A percentile compares a stretch with the other conserved stretches of the same genome.
phyloP scores from a whole-genome alignment of 2,888 invertebrate species.

The Hartigia nigra region DNA sequence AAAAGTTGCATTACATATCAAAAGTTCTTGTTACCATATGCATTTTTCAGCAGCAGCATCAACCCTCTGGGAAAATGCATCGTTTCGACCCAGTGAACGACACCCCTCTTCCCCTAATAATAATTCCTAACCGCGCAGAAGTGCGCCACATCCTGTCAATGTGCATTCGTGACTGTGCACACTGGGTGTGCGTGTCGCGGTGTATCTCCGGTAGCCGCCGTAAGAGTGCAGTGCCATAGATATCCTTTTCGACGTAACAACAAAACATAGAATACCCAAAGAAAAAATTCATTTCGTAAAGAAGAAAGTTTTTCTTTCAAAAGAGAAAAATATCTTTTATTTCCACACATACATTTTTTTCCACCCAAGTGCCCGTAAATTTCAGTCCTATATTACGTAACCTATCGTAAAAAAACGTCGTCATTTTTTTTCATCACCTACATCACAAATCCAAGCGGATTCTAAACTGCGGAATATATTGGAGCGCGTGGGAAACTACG shows the following conservation, averaged over 20 bases:
- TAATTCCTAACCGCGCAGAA: not conserved
- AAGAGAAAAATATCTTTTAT: too few species aligned
- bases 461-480: not conserved
- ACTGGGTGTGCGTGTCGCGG: not conserved
- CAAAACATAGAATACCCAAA: not conserved
- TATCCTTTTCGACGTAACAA: not conserved
- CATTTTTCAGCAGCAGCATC: not conserved
- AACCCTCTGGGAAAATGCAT: not conserved
- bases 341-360: not conserved
- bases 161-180: not conserved
- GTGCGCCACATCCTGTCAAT: conserved; percentile 5
- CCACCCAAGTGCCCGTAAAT: not conserved
- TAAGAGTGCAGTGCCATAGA: not conserved
- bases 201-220: not conserved
- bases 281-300: too few species aligned
- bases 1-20: not conserved
- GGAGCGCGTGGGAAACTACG: not conserved
- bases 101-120: conserved; percentile 3
- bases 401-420: not conserved
- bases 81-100: not conserved
- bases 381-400: not conserved
- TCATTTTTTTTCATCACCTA: not conserved
- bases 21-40: not conserved
- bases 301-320: too few species aligned
- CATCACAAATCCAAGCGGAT: not conserved